These are phyloP conservation scores for Seriola dumerili DNA, from an alignment of 2,113 vertebrate genomes.

Conservation along the genomic window DNA sequence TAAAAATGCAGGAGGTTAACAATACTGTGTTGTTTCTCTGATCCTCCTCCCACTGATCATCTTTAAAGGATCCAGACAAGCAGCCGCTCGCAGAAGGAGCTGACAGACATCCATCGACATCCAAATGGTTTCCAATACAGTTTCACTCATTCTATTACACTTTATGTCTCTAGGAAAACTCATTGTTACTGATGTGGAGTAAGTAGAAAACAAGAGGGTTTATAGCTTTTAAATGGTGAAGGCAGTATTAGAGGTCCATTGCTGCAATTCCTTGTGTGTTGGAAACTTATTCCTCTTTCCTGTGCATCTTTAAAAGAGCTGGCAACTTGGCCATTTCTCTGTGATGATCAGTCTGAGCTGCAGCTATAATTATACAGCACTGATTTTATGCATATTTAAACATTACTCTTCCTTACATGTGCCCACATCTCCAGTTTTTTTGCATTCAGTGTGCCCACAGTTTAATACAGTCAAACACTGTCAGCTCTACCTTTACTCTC, in stretches of 20 bases:
- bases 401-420: constrained; percentile 47
- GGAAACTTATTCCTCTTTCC: background rate
- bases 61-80: constrained; percentile 32
- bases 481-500: constrained; percentile 5
- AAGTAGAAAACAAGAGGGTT: background rate
- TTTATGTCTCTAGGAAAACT: constrained; percentile 14
- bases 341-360: constrained; percentile 43
- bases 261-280: background rate
- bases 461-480: background rate
- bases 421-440: constrained; percentile 8
- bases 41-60: constrained; percentile 46
- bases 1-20: constrained; percentile 74
- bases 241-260: background rate
- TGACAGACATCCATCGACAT: background rate
- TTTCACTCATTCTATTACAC: background rate
- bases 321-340: background rate
- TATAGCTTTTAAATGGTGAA: background rate
- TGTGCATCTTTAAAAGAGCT: constrained; percentile 11
- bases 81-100: background rate
- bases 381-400: constrained; percentile 37
- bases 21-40: constrained; percentile 61
- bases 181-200: no score
- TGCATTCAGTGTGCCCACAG: constrained; percentile 2
- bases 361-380: constrained; percentile 50
- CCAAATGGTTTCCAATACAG: background rate